phyloP scores from a whole-genome alignment of 2,888 invertebrate genomes.

The Drosophila koepferae region DNA sequence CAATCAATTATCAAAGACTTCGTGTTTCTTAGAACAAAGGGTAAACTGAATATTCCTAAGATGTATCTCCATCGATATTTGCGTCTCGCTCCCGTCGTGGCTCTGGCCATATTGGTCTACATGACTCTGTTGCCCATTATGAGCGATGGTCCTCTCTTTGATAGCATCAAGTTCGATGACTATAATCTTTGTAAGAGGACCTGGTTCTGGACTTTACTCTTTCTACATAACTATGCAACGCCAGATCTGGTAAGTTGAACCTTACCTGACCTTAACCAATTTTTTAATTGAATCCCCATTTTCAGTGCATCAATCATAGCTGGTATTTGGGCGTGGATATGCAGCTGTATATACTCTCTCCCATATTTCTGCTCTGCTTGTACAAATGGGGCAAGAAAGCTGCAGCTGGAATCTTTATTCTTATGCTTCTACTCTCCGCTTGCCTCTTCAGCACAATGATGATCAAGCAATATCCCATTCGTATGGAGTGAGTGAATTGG shows the following conservation, averaged over 20 bases:
- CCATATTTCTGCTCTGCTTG: slow-evolving; percentile 85
- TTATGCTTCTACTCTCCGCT: slow-evolving; percentile 71
- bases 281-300: background rate
- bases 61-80: slow-evolving; percentile 84
- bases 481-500: slow-evolving; percentile 36
- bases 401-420: slow-evolving; percentile 51
- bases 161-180: slow-evolving; percentile 65
- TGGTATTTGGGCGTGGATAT: slow-evolving; percentile 87
- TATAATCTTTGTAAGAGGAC: slow-evolving; percentile 80
- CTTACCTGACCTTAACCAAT: rapidly evolving
- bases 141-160: slow-evolving; percentile 86
- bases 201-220: slow-evolving; percentile 86
- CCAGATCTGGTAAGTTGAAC: slow-evolving; percentile 68
- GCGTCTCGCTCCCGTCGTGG: slow-evolving; percentile 86
- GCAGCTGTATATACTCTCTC: slow-evolving; percentile 86
- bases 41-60: slow-evolving; percentile 77
- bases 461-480: slow-evolving; percentile 60
- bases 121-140: slow-evolving; percentile 86
- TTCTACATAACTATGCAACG: slow-evolving; percentile 85
- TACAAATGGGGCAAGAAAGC: slow-evolving; percentile 80
- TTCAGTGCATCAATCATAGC: slow-evolving; percentile 86
- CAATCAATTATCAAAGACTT: slow-evolving; percentile 31
- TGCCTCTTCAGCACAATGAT: slow-evolving; percentile 74
- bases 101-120: slow-evolving; percentile 85
- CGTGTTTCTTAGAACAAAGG: slow-evolving; percentile 64